Percentiles rank a stretch among this genome's conserved stretches.
Evolutionary conservation across 2,113 vertebrate species (phyloP).

Genomic region (Hypocryptadius cinnamomeus): DNA sequence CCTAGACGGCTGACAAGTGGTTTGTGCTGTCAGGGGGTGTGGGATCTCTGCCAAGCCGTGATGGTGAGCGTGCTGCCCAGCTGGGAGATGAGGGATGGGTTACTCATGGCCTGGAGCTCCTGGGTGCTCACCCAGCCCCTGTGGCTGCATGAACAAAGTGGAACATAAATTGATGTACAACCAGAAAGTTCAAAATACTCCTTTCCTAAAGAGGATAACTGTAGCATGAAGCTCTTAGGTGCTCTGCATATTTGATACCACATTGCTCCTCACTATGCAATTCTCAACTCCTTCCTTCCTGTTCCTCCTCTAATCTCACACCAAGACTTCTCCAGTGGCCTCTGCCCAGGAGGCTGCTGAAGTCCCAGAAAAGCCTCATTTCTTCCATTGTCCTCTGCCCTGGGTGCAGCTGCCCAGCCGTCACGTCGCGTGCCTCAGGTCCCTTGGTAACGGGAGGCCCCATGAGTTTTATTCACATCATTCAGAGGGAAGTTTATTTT

Average conservation of each 20-base stretch:
- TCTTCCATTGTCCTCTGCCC: neutral
- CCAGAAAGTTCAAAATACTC: constrained; percentile 15
- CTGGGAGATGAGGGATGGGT: neutral
- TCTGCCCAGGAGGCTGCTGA: neutral
- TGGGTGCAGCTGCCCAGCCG: neutral
- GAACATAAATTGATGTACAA: constrained; percentile 19
- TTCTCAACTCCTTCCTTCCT: constrained; percentile 6
- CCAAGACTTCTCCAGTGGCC: neutral
- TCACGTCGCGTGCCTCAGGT: constrained; percentile 3
- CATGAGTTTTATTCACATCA: constrained; percentile 12
- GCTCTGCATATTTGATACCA: constrained; percentile 23
- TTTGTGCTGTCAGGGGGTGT: neutral
- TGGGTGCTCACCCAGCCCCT: neutral
- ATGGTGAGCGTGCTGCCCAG: neutral
- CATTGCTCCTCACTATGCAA: constrained; percentile 73
- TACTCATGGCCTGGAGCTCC: neutral
- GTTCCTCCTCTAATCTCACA: neutral
- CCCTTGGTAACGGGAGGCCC: constrained; percentile 19
- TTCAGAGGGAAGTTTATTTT: constrained; percentile 43
- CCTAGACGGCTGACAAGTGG: neutral
- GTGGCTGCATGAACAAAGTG: neutral
- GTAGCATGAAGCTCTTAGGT: constrained; percentile 28
- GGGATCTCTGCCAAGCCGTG: neutral
- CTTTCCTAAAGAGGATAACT: constrained; percentile 8
- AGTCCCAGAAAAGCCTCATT: neutral